These are phyloP conservation scores for Nemapogon koenigi DNA, from an alignment of 2,888 invertebrate genomes.

Conservation along the genomic window DNA sequence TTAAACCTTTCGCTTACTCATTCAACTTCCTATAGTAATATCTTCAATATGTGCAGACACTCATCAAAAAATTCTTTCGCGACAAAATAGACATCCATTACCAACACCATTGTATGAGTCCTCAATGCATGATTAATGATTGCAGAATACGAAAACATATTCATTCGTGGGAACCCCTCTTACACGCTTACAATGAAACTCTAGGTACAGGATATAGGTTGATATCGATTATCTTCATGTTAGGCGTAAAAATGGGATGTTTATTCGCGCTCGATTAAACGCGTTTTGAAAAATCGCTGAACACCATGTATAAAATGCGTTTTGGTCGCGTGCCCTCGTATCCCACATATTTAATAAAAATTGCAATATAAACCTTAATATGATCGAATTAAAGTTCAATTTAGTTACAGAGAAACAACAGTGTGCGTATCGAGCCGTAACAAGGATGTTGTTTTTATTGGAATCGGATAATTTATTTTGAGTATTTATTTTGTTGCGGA, in stretches of 20 bases:
- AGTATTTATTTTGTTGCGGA: constrained; percentile 53
- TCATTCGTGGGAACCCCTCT: constrained; percentile 38
- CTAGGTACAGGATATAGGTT: constrained; percentile 16
- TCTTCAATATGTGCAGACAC: constrained; percentile 30
- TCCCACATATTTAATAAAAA: constrained; percentile 25
- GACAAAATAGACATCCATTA: constrained; percentile 47
- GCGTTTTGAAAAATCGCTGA: constrained; percentile 45
- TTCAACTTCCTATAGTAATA: too few relatives aligned
- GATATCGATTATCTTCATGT: constrained; percentile 41
- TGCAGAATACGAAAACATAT: constrained; percentile 46
- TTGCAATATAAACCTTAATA: background rate
- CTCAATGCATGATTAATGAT: constrained; percentile 59
- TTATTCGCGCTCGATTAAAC: constrained; percentile 60
- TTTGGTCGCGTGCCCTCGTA: constrained; percentile 24
- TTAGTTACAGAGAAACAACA: background rate
- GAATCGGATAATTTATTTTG: constrained; percentile 59
- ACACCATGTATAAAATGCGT: constrained; percentile 26
- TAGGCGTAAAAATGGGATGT: constrained; percentile 52
- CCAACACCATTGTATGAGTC: constrained; percentile 35
- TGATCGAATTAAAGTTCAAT: background rate
- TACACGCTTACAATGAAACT: constrained; percentile 20
- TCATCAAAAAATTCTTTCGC: constrained; percentile 30
- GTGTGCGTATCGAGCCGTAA: constrained; percentile 30
- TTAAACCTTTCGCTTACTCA: too few relatives aligned
- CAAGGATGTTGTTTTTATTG: constrained; percentile 53